Evolutionary conservation across 1,140 invertebrate genomes (phyloP).

Genomic region (Oryctes rhinoceros): DNA sequence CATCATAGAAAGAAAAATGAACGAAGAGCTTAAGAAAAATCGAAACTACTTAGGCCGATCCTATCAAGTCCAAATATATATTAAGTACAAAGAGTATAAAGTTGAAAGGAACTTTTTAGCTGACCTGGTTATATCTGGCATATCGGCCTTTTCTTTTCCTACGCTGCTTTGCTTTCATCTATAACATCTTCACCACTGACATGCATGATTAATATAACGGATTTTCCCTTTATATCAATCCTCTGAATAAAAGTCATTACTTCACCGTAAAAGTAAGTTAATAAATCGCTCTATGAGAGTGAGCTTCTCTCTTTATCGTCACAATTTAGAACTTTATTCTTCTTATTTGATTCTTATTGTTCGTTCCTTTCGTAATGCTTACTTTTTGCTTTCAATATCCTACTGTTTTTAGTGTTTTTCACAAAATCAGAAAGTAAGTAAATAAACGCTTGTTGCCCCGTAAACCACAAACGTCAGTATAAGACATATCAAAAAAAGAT

Average conservation of each 20-base stretch:
- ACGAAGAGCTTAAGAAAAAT: neutral
- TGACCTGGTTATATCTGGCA: constrained; percentile 4
- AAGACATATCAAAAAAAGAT: too few species aligned
- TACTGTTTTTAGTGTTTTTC: too few species aligned
- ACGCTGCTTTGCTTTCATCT: neutral
- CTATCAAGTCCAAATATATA: constrained; percentile 20
- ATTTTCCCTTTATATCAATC: constrained; percentile 20
- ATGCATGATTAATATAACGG: constrained; percentile 19
- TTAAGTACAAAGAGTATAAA: constrained; percentile 1
- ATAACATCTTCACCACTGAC: neutral
- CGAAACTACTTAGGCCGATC: constrained; percentile 19
- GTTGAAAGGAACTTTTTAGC: constrained; percentile 22
- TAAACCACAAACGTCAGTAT: too few species aligned
- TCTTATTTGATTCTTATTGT: too few species aligned
- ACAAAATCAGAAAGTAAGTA: too few species aligned
- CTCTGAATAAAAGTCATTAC: constrained; percentile 8
- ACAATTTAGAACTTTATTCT: too few species aligned
- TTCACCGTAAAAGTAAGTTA: too few species aligned
- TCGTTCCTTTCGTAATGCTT: too few species aligned
- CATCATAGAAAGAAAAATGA: constrained; percentile 15
- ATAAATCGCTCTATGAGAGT: too few species aligned
- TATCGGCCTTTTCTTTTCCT: neutral
- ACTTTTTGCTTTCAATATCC: too few species aligned
- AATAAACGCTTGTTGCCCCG: too few species aligned
- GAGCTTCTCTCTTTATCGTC: too few species aligned